A percentile compares a stretch with the other conserved stretches of the same genome.
Conservation (phyloP, 2,888 invertebrate species). For the Apotomis turbidana region DNA sequence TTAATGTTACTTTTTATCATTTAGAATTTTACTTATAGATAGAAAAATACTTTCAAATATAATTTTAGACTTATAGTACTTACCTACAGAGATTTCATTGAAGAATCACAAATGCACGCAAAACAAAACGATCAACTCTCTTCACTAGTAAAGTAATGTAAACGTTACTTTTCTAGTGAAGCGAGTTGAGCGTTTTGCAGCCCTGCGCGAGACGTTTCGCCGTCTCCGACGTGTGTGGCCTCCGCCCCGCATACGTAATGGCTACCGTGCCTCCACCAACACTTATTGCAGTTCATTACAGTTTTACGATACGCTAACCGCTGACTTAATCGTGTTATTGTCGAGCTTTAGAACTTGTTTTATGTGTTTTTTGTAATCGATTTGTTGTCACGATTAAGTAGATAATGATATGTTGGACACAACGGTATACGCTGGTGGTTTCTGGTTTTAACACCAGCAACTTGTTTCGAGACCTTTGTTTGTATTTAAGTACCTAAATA, state of each 20-base stretch:
- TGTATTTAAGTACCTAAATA: too few species aligned
- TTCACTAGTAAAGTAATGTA: background rate
- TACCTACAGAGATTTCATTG: too few species aligned
- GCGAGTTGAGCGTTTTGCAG: constrained; percentile 29
- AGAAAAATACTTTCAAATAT: too few species aligned
- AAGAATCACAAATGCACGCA: background rate
- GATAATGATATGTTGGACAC: too few species aligned
- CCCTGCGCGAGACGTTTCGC: constrained; percentile 23
- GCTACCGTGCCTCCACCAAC: constrained; percentile 42
- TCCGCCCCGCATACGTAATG: constrained; percentile 40
- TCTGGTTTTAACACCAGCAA: too few species aligned
- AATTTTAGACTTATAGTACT: too few species aligned
- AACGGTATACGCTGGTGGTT: too few species aligned
- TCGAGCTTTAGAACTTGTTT: constrained; percentile 12
- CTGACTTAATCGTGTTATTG: constrained; percentile 62
- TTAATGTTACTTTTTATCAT: too few species aligned
- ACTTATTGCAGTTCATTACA: constrained; percentile 59
- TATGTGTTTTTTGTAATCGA: constrained; percentile 1
- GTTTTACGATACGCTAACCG: constrained; percentile 61
- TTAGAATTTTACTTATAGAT: too few species aligned
- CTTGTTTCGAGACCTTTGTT: too few species aligned
- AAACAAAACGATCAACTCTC: background rate
- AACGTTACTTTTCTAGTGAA: constrained; percentile 11
- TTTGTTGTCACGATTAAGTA: too few species aligned
- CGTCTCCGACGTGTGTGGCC: constrained; percentile 39